phyloP scores from a whole-genome alignment of 64 coral and sea anemone species.

The Montipora sp. region DNA sequence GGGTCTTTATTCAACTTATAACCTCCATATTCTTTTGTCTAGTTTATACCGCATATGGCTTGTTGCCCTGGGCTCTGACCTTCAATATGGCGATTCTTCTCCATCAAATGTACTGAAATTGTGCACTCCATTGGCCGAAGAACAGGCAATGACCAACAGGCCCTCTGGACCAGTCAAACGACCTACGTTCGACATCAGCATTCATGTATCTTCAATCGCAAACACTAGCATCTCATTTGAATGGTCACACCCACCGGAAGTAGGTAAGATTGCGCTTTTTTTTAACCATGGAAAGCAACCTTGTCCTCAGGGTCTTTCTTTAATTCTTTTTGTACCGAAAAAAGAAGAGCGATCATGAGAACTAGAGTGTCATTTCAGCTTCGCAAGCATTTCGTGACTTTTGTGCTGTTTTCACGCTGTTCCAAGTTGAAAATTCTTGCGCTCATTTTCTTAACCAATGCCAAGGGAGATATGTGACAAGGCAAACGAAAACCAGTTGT shows the following conservation, averaged over 20 bases:
- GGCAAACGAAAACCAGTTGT: too few relatives aligned
- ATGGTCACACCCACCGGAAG: conserved; percentile 49
- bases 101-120: conserved; percentile 78
- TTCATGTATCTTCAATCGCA: conserved; percentile 26
- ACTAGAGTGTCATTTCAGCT: too few relatives aligned
- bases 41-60: conserved; percentile 77
- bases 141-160: conserved; percentile 16
- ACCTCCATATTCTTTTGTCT: neutral
- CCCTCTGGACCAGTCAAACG: neutral
- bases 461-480: too few relatives aligned
- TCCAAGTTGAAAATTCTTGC: too few relatives aligned
- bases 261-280: neutral
- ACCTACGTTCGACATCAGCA: conserved; percentile 34
- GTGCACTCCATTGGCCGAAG: conserved; percentile 54
- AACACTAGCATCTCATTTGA: conserved; percentile 68
- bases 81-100: conserved; percentile 70
- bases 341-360: too few relatives aligned
- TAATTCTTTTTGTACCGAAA: neutral
- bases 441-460: too few relatives aligned
- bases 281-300: too few relatives aligned
- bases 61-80: conserved; percentile 61
- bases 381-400: neutral
- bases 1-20: too few relatives aligned
- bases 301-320: too few relatives aligned
- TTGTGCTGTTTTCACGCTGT: neutral